Percentiles rank a stretch among this genome's conserved stretches.
Evolutionary conservation across 2,113 vertebrate genomes (phyloP).

Genomic region (Lepus europaeus): DNA sequence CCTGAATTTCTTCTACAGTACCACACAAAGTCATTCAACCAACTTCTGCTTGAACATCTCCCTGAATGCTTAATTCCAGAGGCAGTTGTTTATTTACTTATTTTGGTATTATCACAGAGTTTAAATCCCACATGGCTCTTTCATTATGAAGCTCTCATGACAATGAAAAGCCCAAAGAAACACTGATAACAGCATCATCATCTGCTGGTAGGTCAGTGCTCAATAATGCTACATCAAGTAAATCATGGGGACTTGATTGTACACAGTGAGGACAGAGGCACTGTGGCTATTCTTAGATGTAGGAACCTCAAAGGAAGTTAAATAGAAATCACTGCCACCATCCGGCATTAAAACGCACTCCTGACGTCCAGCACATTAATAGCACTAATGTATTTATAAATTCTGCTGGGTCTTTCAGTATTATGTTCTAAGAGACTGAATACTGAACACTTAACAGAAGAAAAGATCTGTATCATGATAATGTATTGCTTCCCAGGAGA

Average conservation of each 20-base stretch:
- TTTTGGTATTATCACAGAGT: conserved; percentile 42
- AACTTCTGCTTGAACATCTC: background rate
- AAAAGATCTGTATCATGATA: conserved; percentile 25
- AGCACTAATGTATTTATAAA: conserved; percentile 74
- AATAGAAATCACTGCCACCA: conserved; percentile 68
- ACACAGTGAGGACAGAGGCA: background rate
- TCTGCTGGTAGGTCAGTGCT: conserved; percentile 12
- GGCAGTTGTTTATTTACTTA: background rate
- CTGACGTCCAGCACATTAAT: conserved; percentile 71
- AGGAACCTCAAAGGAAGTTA: conserved; percentile 72
- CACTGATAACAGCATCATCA: background rate
- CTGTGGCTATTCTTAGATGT: conserved; percentile 24
- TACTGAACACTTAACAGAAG: conserved; percentile 57
- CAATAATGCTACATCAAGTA: conserved; percentile 58
- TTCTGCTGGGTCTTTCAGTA: conserved; percentile 67
- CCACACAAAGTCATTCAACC: background rate
- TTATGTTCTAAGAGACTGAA: conserved; percentile 58
- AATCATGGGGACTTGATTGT: background rate
- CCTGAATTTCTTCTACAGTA: background rate
- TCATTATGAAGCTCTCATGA: conserved; percentile 14
- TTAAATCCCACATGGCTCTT: conserved; percentile 42
- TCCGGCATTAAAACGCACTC: conserved; percentile 53
- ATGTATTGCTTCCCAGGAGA: conserved; percentile 68
- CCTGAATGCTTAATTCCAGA: background rate
- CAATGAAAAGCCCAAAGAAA: conserved; percentile 60